Evolutionary conservation across 2,888 invertebrate genomes (phyloP), one percentile per base, ranked within the genome.

Genomic region (Tachina lurida): DNA sequence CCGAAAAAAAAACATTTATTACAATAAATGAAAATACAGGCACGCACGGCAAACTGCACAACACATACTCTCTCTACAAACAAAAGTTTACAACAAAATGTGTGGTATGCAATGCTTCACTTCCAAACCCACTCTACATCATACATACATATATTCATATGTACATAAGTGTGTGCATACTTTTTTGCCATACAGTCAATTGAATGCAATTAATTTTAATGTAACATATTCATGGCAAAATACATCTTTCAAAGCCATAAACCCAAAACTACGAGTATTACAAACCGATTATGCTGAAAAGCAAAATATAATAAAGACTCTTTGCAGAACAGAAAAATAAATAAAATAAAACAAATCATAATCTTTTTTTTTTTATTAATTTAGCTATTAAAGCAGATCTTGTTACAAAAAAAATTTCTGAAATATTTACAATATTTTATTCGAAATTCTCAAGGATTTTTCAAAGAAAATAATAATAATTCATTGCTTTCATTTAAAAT

Each of bases 11-110:
- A 67, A 52, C 15, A 15, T 10, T 73, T 83, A 73, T 86, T 83
- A 83, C 86, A 86, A 83, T 86, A 86, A 86, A 83, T 83, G 82
- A 43, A 82, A 86, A 68, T 52, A 68, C 52, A 58, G 31, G 71
- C 67, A 81, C 49, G 71, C 79, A 79, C 71, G 47, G 58, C 54
- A 81, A 31, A 31, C 76, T 68, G 5, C 31, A 31, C 31, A 31
- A 5, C 5, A 31, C 47, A 31, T 15, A 19, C 45, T 60, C 17
- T 60, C 45, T 77, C 63, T 52, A 47, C 74, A 67, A 67, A 70
- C 58, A 49, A 77, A 73, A 12, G 39, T 75, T 68, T 74, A 80
- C 79, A 80, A 73, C 47, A 41, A 73, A 73, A 58, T 60, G 43
- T 74, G 31, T 58, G 43, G 15, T 15, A 49, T 43, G 43, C 10